Evolutionary conservation across 1,140 invertebrate genomes (phyloP).

Genomic region (Hyles vespertilio): DNA sequence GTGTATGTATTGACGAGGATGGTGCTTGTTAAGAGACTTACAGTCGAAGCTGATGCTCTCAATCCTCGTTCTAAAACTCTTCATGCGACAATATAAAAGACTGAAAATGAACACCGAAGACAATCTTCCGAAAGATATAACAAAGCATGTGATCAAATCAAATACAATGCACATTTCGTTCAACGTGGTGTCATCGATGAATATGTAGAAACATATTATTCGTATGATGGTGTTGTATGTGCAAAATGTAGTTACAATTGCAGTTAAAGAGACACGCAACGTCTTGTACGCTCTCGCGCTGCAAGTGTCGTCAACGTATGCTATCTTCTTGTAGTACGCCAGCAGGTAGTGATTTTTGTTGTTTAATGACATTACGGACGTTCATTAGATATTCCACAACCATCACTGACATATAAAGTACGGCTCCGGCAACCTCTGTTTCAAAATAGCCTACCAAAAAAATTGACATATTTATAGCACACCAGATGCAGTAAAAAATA

Average conservation of each 20-base stretch:
- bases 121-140: not conserved
- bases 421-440: not conserved
- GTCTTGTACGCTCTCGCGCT: not conserved
- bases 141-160: not conserved
- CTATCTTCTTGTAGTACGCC: not conserved
- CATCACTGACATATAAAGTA: too few relatives aligned
- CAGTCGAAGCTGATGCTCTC: not conserved
- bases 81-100: not conserved
- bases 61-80: not conserved
- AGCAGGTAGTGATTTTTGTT: not conserved
- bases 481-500: not conserved
- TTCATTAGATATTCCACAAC: not conserved
- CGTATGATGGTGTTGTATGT: too few relatives aligned
- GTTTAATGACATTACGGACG: not conserved
- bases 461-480: too few relatives aligned
- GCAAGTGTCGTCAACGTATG: not conserved
- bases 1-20: not conserved
- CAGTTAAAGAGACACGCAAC: not conserved
- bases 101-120: not conserved
- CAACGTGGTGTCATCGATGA: not conserved
- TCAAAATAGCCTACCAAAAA: not conserved
- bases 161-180: not conserved
- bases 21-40: not conserved
- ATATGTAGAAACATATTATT: not conserved
- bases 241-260: not conserved